Conservation (phyloP, 2,113 vertebrate species). For the Dipodomys stephensi region DNA sequence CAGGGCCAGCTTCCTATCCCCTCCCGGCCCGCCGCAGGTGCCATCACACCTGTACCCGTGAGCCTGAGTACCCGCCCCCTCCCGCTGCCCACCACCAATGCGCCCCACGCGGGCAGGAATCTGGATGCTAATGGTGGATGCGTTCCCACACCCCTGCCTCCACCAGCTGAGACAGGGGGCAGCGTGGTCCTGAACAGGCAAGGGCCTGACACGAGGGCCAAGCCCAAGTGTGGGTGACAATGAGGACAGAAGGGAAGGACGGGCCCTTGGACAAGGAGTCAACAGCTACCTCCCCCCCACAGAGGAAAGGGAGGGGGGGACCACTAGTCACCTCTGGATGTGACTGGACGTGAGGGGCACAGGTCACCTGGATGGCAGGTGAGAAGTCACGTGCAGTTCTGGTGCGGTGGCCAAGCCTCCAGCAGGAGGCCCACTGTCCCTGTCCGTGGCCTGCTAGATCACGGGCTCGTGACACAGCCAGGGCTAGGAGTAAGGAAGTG, state of each 20-base stretch:
- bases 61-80: neutral
- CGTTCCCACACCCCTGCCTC: neutral
- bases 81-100: neutral
- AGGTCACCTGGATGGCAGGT: neutral
- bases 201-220: neutral
- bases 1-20: neutral
- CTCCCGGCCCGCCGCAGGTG: no score
- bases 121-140: neutral
- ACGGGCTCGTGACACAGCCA: constrained; percentile 26
- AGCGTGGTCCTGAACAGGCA: no score
- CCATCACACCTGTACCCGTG: neutral
- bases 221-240: neutral
- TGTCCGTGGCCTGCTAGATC: constrained; percentile 37
- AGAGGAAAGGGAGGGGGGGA: neutral
- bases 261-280: no score
- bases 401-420: neutral
- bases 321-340: no score
- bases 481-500: neutral
- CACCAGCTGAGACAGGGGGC: neutral
- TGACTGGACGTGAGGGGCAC: neutral
- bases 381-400: neutral
- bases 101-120: neutral
- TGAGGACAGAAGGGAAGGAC: neutral
- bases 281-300: neutral
- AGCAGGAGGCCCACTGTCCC: neutral